Evolutionary conservation across 2,797 vertebrate genomes (phyloP), one percentile per base, ranked within the genome.

Genomic region (Hydrocynus forskahlii): DNA sequence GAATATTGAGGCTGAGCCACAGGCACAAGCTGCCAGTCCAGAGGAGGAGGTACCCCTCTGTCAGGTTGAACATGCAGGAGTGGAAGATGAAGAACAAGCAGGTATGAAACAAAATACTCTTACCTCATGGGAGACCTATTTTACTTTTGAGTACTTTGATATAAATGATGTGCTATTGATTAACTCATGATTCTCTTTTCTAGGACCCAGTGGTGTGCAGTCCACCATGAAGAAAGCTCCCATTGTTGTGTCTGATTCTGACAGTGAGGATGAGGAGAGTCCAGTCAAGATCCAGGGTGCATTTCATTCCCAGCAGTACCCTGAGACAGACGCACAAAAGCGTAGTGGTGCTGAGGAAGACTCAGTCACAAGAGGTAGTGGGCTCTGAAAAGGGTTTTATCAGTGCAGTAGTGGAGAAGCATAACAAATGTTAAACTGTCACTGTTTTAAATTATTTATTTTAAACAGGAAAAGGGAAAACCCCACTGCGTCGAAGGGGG

Each of bases 41-140:
- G 89, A 82, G 8, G 92, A 92, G 40, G 54, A 86, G 7, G 78
- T 94, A 0, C 92, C 92, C 55, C 91, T 89, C 12, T 94, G 90
- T 82, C 90, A 92, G 81, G 91, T 92, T 19, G 76, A 90, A 40
- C 85, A 93, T 35, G 75, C 86, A 84, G 92, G 92, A 23, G 91
- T 92, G 85, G 94, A 92, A 66, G 97, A 99, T n/a, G 97, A 98
- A 88, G 98, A 99, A 68, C 95, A 96, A 96, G 97, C 98, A 96
- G 98, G 98, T 98, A 40, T 45, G 75, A 78, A 12, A 21, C 1
- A 29, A 19, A 62, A 75, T 29, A 23, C 23, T 45, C 19, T 50
- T 12, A 21, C 14, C 12, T 70, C 21, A 12, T 23, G 21, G 35
- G 1, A 5, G 67, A 23, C 7, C 1, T 13, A 16, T 54, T 76